Conservation (phyloP, 2,797 vertebrate genomes). For the Sus cebifrons region DNA sequence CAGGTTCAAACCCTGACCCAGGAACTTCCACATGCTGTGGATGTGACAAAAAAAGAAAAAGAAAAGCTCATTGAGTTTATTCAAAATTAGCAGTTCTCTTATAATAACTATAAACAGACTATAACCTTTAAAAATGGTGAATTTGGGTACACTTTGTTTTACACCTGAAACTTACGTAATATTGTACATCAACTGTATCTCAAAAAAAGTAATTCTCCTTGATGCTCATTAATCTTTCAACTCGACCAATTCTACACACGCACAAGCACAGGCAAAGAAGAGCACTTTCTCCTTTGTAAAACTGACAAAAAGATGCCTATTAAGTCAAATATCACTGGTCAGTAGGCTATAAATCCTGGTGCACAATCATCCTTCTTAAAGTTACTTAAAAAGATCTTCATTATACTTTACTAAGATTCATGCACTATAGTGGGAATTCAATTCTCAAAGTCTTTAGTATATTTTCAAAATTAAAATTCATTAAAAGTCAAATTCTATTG, state of each 20-base stretch:
- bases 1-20: too few relatives aligned
- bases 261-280: neutral
- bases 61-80: conserved; percentile 4
- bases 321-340: neutral
- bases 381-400: conserved; percentile 29
- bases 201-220: neutral
- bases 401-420: conserved; percentile 11
- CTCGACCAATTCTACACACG: neutral
- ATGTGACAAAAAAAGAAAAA: too few relatives aligned
- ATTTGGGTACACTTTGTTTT: neutral
- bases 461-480: conserved; percentile 62
- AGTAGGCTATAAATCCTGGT: conserved; percentile 32
- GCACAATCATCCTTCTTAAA: conserved; percentile 38
- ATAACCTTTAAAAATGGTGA: neutral
- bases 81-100: conserved; percentile 64
- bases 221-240: neutral
- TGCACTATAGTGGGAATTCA: neutral
- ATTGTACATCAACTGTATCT: neutral
- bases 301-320: neutral
- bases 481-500: conserved; percentile 13
- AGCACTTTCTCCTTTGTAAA: neutral
- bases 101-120: neutral
- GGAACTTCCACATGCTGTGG: too few relatives aligned
- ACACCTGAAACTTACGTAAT: neutral
- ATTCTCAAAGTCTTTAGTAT: conserved; percentile 7